Base-by-base conservation (phyloP, 1,140 invertebrate species). In the Tyrophagus putrescentiae region DNA sequence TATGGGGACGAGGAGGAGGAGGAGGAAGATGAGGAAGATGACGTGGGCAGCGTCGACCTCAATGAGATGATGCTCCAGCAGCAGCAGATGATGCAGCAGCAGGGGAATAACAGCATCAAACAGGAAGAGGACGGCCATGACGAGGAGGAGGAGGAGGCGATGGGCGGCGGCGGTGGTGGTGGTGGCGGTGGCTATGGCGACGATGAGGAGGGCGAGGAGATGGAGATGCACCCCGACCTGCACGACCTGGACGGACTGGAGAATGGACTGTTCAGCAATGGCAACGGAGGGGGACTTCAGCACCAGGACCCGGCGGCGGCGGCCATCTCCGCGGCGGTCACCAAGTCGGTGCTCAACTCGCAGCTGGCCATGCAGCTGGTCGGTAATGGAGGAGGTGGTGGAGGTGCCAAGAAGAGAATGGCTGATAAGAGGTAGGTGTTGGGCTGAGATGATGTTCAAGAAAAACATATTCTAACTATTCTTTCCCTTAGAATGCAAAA, bases 21-120 rank as follows among this genome's bases (percentile, higher is more conserved):
- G 21, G 33, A 33, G 28, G 56, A 57, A 36, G 56, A 57, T 6
- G 56, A 57, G 9, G 56, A 52, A 4, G 56, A 33, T 9, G 56
- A 57, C 7, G 21, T 21, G 28, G 52, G 28, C 31, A 48, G 31
- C 52, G 11, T 9, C 9, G 45, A 50, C 21, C 11, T 50, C 21
- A 21, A 50, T 21, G 45, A 21, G 9, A 50, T 50, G 11, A 21
- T 50, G 45, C 13, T 39, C 13, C 36, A 13, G n/a, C 13, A 39
- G 36, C 13, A 13, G 13, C 44, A 48, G 18, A 48, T 48, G 7
- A 29, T 27, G 13, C n/a, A 39, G 13, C 13, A 39, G 13, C 13
- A 13, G 13, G n/a, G n/a, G 13, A n/a, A n/a, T 39, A 29, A 48
- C 31, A 5, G 18, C 31, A 54, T 42, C 6, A 31, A 27, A 21